Base-by-base conservation (phyloP, 2,113 vertebrate species). In the Scopus umbretta region DNA sequence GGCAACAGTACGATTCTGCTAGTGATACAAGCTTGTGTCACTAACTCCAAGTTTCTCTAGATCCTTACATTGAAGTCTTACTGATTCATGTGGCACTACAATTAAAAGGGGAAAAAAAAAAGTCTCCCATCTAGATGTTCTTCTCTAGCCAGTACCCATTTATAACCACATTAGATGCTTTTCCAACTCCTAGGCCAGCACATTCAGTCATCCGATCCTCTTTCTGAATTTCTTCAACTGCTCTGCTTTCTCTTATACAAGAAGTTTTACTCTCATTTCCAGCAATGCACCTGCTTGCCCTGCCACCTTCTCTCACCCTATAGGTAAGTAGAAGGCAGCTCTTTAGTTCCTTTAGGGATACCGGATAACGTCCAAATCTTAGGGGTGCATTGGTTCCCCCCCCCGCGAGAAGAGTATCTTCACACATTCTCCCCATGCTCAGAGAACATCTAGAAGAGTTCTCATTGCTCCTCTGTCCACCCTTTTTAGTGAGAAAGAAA, bases 391-490 rank as follows among this genome's bases (percentile, higher is more conserved):
- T n/a, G n/a, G n/a, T n/a, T n/a, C n/a, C n/a, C n/a, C n/a, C n/a
- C n/a, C n/a, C n/a, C n/a, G n/a, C n/a, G n/a, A n/a, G 8, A 88
- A 21, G 21, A 73, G 4, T 5, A 45, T 17, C 53, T 49, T 82
- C 21, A 22, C 52, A 49, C 58, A 32, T 8, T 42, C 62, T 49
- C 27, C 22, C 19, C 49, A 15, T 2, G 7, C 42, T 21, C 40
- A 25, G 25, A 55, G 8, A 36, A 8, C 1, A 66, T 0, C 34
- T 5, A 15, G 13, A 49, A 21, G 16, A 40, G 8, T 7, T 47
- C 34, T 21, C 38, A 23, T 3, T 4, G 18, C 20, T 63, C 18
- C 32, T 30, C 56, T 5, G 26, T 11, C 34, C 38, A 16, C 17
- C 19, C 38, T 8, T 43, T 38, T 45, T 7, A 43, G 19, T 4